These are phyloP conservation scores for Cepaea hortensis DNA, from an alignment of 2,888 invertebrate species.

Conservation along the genomic window DNA sequence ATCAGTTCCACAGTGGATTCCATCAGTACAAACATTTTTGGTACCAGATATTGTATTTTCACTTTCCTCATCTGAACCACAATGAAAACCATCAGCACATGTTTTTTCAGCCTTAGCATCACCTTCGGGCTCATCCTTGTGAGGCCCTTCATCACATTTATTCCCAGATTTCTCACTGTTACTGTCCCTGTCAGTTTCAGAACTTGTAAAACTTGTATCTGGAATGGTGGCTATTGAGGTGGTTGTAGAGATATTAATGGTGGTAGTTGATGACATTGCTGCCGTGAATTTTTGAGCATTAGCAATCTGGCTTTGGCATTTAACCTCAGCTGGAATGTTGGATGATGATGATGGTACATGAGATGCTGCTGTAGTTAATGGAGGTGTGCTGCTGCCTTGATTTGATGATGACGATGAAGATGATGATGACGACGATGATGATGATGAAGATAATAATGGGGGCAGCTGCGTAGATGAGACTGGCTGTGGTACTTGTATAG, in stretches of 20 bases:
- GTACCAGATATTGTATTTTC: slow-evolving; percentile 24
- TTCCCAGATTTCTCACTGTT: slow-evolving; percentile 48
- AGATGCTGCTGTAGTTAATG: background rate
- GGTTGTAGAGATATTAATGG: background rate
- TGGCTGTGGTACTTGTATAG: slow-evolving; percentile 8
- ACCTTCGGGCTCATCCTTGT: slow-evolving; percentile 48
- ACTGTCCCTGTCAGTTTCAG: slow-evolving; percentile 53
- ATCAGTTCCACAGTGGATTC: slow-evolving; percentile 53
- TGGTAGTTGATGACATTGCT: slow-evolving; percentile 22
- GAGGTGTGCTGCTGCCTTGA: slow-evolving; percentile 7
- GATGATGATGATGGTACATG: slow-evolving; percentile 4
- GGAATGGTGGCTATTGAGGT: slow-evolving; percentile 30
- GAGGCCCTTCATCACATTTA: slow-evolving; percentile 55
- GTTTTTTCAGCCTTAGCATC: slow-evolving; percentile 35
- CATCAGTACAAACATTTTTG: slow-evolving; percentile 49
- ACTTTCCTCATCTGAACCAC: slow-evolving; percentile 58
- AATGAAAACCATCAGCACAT: slow-evolving; percentile 59
- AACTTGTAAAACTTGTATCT: background rate
- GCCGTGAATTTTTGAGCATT: slow-evolving; percentile 30
- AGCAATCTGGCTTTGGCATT: slow-evolving; percentile 9
- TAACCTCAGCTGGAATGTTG: slow-evolving; percentile 43
- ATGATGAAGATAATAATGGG: background rate
- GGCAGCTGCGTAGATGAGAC: slow-evolving; percentile 2
- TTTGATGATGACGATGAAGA: slow-evolving; percentile 19
- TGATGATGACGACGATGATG: slow-evolving; percentile 9